Base-by-base conservation (phyloP, 2,888 invertebrate genomes). In the Hecatera dysodea region DNA sequence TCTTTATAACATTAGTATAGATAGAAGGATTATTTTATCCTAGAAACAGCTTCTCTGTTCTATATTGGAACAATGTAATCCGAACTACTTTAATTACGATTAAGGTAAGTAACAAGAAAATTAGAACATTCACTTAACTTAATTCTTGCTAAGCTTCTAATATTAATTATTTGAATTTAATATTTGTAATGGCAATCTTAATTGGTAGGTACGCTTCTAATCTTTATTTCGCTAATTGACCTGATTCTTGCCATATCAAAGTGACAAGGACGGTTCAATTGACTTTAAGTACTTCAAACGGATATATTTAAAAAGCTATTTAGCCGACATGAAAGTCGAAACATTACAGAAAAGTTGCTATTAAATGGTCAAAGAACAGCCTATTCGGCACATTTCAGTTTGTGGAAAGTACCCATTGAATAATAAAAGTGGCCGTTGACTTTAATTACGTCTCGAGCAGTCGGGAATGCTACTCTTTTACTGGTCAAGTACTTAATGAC, bases 371-470 rank as follows among this genome's bases (percentile, higher is more conserved):
- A 82, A 83, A 86, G 75, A 82, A 79, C 77, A 69, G 67, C 77
- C 72, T 80, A 78, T 77, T 84, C 62, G 22, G 60, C 39, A 60
- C 69, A 79, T 82, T 81, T 80, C 77, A 67, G 76, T 80, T 80
- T 79, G 75, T 67, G 69, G 61, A 67, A 83, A 88, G 85, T 75
- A 61, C 80, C 83, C 81, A 86, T 86, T 85, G 82, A 83, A 86
- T 84, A 86, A 86, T 87, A 84, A 80, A 85, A 86, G 77, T 77
- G 80, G 74, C 64, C 79, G 79, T 84, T 84, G 79, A 70, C 72
- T 88, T 84, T 88, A 90, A 90, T 89, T 87, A 78, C 84, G 69
- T 81, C 80, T 85, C 84, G 79, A 78, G 75, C 80, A 80, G 78
- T 74, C 67, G 74, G 69, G 70, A 77, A 67, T 59, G 64, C 24